These are phyloP conservation scores for Melolontha melolontha DNA, from an alignment of 2,888 invertebrate genomes.

Conservation along the genomic window DNA sequence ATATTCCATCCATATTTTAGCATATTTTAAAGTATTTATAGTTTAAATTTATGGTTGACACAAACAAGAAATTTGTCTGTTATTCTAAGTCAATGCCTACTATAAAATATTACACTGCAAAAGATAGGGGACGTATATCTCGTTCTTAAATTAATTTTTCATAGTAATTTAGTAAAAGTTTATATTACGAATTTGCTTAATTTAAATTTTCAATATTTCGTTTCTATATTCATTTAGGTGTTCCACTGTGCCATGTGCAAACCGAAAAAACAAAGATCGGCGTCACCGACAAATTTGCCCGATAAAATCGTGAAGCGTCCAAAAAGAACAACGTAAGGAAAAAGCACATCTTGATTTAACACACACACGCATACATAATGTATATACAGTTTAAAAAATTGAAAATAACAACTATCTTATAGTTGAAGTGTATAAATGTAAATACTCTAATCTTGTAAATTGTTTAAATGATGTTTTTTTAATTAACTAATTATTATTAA, in stretches of 20 bases:
- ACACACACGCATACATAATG: slow-evolving; percentile 39
- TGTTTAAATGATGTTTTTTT: slow-evolving; percentile 50
- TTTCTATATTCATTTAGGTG: slow-evolving; percentile 53
- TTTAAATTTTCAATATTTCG: slow-evolving; percentile 5
- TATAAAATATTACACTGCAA: too few relatives aligned
- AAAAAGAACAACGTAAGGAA: slow-evolving; percentile 57
- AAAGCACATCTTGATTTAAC: slow-evolving; percentile 20
- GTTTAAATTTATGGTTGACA: neutral
- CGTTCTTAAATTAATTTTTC: too few relatives aligned
- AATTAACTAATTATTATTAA: slow-evolving; percentile 29
- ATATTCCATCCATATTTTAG: neutral
- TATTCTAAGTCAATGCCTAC: too few relatives aligned
- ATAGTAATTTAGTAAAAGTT: too few relatives aligned
- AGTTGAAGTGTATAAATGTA: slow-evolving; percentile 55
- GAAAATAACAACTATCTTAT: slow-evolving; percentile 34
- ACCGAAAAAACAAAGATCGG: slow-evolving; percentile 54
- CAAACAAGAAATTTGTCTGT: too few relatives aligned
- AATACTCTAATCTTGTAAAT: slow-evolving; percentile 56
- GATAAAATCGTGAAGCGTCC: slow-evolving; percentile 59
- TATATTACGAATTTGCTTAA: too few relatives aligned
- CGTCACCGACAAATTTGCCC: slow-evolving; percentile 55
- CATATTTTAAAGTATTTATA: slow-evolving; percentile 1
- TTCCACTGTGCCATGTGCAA: slow-evolving; percentile 69
- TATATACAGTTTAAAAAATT: slow-evolving; percentile 38
- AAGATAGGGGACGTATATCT: too few relatives aligned